Base-by-base conservation (phyloP, 2,888 invertebrate genomes). In the Drosophila prostipennis region DNA sequence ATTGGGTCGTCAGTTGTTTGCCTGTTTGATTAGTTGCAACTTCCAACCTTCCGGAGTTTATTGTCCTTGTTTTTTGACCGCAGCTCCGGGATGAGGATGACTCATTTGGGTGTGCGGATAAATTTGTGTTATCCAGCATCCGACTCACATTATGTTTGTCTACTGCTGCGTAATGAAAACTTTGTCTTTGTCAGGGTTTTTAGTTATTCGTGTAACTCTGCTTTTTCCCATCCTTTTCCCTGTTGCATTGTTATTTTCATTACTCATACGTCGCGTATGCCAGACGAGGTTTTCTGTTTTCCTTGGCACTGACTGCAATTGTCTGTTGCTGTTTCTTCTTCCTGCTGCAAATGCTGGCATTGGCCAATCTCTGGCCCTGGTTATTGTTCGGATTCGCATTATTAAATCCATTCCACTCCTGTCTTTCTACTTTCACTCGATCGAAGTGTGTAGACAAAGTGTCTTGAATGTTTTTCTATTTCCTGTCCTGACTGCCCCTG, bases 1-100 rank as follows among this genome's bases (percentile, higher is more conserved):
- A 82, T 84, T 82, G 69, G 82, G 82, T 82, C 82, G 87, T 40
- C 68, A 60, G 72, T 73, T 84, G 82, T 84, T 82, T 84, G 79
- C 69, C 37, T 19, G 46, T 36, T 45, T 49, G 51, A 29, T 51
- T 67, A 60, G 48, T 63, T 11, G 32, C 57, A 32, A 23, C 48
- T 40, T 32, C 29, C 48, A 34, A 19, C 45, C 11, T 69, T 46
- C 16, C 16, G 14, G 54, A 32, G 65, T 67, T 65, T 67, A 68
- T 29, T 67, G 65, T 45, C 68, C 65, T 40, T 46, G 42, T 32
- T 64, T 32, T 58, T 49, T 59, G 7, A 8, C 3, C 16, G 26
- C 0, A 0, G 8, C n/a, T 45, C 13, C 34, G 7, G n/a, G 40
- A 40, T 71, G 61, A 3, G n/a, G 23, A 46, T 60, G 72, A 72